Base-by-base conservation (phyloP, 1,140 invertebrate genomes). In the Neelides sp. region DNA sequence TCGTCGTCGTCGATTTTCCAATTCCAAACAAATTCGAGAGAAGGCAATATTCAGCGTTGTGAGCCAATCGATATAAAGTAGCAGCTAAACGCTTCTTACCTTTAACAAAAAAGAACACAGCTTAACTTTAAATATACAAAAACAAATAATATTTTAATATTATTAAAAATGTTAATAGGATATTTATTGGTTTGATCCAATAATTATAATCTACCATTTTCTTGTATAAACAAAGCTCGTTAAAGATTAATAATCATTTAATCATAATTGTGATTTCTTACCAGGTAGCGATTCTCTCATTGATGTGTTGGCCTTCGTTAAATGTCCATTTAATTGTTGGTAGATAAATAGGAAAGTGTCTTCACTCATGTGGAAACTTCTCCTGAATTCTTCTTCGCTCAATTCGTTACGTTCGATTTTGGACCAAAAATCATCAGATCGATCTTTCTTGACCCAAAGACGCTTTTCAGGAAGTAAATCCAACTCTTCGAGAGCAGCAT, bases 261-360 rank as follows among this genome's bases (percentile, higher is more conserved):
- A n/a, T n/a, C n/a, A n/a, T n/a, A n/a, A n/a, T n/a, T n/a, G n/a
- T n/a, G n/a, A n/a, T n/a, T n/a, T n/a, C 32, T 57, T 57, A n/a
- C 42, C 55, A 2, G 47, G 50, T 2, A 57, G 13, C 19, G 47
- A 36, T 10, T 57, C 55, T 3, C 42, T 15, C 48, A 50, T 50
- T 13, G 51, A 40, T 41, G 48, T 50, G 34, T 47, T 54, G 0
- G 47, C 40, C 15, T 50, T 53, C 24, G 46, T 36, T 13, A 57
- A 34, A 24, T 57, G 46, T 27, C 53, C 55, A 8, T 41, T 42
- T 4, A 57, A 19, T 40, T 53, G 47, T 23, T 46, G 26, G 36
- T 57, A 57, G 20, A 57, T 27, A 48, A 50, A 57, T 4, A 53
- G 46, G 50, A 57, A 57, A 0, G 55, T 57, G 17, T 32, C 47